Base-by-base conservation (phyloP, 2,113 vertebrate species). In the Pyrgilauda ruficollis region DNA sequence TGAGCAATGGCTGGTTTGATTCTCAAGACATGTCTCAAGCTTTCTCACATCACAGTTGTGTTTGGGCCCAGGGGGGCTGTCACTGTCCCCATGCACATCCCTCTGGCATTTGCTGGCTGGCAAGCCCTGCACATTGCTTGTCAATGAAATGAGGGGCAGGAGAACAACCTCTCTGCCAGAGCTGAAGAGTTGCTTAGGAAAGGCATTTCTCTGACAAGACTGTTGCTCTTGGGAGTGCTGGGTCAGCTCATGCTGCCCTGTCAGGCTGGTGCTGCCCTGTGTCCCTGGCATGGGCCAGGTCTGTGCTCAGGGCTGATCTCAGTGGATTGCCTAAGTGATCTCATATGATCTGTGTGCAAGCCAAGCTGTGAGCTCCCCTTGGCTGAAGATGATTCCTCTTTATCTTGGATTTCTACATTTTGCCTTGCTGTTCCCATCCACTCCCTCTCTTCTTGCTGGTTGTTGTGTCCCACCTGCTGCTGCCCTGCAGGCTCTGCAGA, bases 271-370 rank as follows among this genome's bases (percentile, higher is more conserved):
- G 44, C 47, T 87, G 43, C 52, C 49, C n/a, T 30, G 33, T 17
- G 21, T 43, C 44, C 37, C 58, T 30, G 80, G 3, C 1, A 4
- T 26, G 53, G 49, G 55, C 50, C 56, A 6, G 41, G 23, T 12
- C 73, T 46, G 63, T n/a, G 28, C 43, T 33, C 2, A 0, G 10
- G 39, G 19, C 22, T 31, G 13, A 8, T 15, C 41, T 44, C 0
- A 2, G 33, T 26, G 52, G 9, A 1, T 56, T 16, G 58, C 76
- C 72, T 8, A 28, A 31, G 43, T 46, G 1, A 0, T 27, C 73
- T 66, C 4, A 0, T 35, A 4, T 24, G 27, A 39, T 28, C 44
- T 73, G 15, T 47, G 37, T 49, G 28, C 41, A 22, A 6, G 21
- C 30, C 4, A 2, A 35, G 52, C 70, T 59, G 7, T 19, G 33